Evolutionary conservation across 1,140 invertebrate species (phyloP).

Genomic region (Leptinotarsa lineolata): DNA sequence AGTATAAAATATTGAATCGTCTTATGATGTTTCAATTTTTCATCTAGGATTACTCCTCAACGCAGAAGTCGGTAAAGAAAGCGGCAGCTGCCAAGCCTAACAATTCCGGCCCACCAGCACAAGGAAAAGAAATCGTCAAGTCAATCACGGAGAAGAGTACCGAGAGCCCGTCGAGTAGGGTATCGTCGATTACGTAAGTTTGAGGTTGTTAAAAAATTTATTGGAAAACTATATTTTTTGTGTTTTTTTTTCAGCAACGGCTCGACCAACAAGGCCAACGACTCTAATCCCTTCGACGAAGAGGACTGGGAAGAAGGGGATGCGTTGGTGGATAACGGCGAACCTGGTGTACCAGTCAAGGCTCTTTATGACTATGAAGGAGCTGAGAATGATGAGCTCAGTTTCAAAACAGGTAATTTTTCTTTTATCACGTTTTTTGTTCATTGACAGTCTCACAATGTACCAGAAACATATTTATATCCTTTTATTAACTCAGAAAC

Average conservation of each 20-base stretch:
- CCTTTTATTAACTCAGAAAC: no score
- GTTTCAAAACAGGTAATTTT: constrained; percentile 87
- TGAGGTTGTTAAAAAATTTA: neutral
- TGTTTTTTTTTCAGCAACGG: constrained; percentile 59
- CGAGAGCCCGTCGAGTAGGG: constrained; percentile 51
- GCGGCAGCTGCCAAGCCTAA: constrained; percentile 51
- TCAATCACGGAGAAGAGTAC: constrained; percentile 43
- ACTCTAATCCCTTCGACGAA: constrained; percentile 83
- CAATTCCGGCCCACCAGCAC: constrained; percentile 38
- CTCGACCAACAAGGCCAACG: constrained; percentile 63
- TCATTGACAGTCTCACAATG: no score
- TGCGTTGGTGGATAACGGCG: constrained; percentile 85
- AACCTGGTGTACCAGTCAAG: constrained; percentile 89
- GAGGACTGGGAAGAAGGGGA: constrained; percentile 83
- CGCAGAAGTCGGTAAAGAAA: constrained; percentile 53
- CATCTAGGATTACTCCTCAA: constrained; percentile 57
- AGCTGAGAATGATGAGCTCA: constrained; percentile 94
- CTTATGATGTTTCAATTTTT: neutral
- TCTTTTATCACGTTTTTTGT: neutral
- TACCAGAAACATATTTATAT: no score
- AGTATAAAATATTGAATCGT: no score
- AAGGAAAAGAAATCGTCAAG: constrained; percentile 35
- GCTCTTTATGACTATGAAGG: constrained; percentile 96
- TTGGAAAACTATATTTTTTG: neutral
- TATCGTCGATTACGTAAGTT: constrained; percentile 59